phyloP scores from a whole-genome alignment of 2,888 invertebrate genomes.

The Heliconius ethilla region DNA sequence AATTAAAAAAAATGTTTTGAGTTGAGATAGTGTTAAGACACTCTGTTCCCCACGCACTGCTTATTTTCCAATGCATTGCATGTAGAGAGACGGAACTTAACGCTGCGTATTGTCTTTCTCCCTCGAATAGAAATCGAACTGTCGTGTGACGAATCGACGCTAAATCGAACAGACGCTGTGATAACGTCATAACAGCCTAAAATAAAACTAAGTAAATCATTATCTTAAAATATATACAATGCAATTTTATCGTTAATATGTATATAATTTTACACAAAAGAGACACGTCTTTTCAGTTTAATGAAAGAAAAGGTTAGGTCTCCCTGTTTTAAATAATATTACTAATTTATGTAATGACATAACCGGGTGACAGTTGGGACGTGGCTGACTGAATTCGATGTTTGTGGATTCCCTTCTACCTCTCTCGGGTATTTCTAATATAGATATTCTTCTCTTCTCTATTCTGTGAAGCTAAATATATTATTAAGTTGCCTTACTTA shows the following conservation, averaged over 20 bases:
- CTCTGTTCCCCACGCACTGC: background rate
- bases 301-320: background rate
- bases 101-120: background rate
- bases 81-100: background rate
- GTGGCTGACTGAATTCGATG: background rate
- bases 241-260: background rate
- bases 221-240: too few species aligned
- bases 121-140: background rate
- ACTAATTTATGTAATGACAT: slow-evolving; percentile 11
- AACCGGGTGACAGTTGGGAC: slow-evolving; percentile 6
- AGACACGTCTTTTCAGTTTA: background rate
- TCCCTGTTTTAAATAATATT: slow-evolving; percentile 3
- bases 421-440: background rate
- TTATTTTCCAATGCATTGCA: background rate
- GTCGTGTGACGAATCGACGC: background rate
- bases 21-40: background rate
- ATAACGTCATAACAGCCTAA: too few species aligned
- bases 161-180: too few species aligned
- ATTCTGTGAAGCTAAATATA: too few species aligned
- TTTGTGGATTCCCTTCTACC: background rate
- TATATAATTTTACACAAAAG: background rate
- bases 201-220: too few species aligned
- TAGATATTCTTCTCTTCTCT: background rate
- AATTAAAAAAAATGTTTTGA: too few species aligned
- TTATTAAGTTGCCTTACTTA: too few species aligned